A percentile compares a stretch with the other conserved stretches of the same genome.
Conservation (phyloP, 2,888 invertebrate genomes). For the Panorpa germanica region DNA sequence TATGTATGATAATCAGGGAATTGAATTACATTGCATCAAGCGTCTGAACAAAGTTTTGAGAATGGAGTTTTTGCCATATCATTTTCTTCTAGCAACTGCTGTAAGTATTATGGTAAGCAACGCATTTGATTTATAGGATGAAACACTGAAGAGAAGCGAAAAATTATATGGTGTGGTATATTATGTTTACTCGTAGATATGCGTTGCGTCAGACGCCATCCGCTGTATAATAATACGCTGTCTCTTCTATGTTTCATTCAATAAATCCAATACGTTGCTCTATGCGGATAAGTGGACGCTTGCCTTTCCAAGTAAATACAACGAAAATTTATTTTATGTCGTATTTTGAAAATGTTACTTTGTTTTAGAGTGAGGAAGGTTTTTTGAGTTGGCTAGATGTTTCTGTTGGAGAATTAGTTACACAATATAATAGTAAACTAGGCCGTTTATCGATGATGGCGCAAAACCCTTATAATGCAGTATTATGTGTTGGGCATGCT, state of each 20-base stretch:
- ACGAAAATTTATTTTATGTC: too few relatives aligned
- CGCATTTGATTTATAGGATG: slow-evolving; percentile 2
- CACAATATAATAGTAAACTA: slow-evolving; percentile 52
- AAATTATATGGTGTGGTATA: background rate
- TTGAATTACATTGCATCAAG: slow-evolving; percentile 91
- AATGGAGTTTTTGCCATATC: slow-evolving; percentile 92
- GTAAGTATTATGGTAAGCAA: slow-evolving; percentile 39
- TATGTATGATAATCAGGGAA: slow-evolving; percentile 94
- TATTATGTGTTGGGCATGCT: slow-evolving; percentile 74
- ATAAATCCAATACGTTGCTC: too few relatives aligned
- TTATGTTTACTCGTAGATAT: background rate
- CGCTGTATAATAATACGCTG: too few relatives aligned
- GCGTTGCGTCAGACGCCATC: too few relatives aligned
- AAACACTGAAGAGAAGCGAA: background rate
- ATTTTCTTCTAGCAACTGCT: slow-evolving; percentile 77
- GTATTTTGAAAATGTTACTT: too few relatives aligned
- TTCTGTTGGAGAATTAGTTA: slow-evolving; percentile 77
- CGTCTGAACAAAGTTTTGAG: slow-evolving; percentile 54
- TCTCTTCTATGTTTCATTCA: too few relatives aligned
- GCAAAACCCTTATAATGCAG: slow-evolving; percentile 89
- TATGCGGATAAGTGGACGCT: too few relatives aligned
- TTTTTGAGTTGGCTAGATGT: slow-evolving; percentile 86
- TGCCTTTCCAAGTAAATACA: too few relatives aligned
- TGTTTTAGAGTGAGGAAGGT: slow-evolving; percentile 46
- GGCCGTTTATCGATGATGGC: slow-evolving; percentile 71